These are phyloP conservation scores for Rhipidura dahli DNA, from an alignment of 2,113 vertebrate species.

Conservation along the genomic window DNA sequence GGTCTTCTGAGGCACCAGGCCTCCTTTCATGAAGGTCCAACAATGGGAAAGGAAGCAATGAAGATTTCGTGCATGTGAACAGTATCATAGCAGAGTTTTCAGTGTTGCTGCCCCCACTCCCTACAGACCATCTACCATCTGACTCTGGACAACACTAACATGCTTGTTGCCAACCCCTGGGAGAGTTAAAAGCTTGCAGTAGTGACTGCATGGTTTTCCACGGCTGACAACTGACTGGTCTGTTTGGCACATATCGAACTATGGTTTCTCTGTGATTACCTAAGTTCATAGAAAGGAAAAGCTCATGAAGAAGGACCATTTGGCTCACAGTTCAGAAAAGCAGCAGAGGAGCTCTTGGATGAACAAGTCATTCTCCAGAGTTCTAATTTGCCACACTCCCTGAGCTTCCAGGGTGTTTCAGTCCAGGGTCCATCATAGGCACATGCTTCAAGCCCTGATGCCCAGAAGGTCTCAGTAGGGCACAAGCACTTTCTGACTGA, in stretches of 20 bases:
- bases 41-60: not conserved
- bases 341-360: not conserved
- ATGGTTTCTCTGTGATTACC: not conserved
- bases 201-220: not conserved
- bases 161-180: not conserved
- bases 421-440: not conserved
- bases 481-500: not conserved
- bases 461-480: not conserved
- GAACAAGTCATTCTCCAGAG: not conserved
- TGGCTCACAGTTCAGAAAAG: not conserved
- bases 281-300: not conserved
- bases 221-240: not conserved
- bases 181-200: not conserved
- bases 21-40: not conserved
- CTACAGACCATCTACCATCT: not conserved
- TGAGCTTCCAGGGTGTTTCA: not conserved
- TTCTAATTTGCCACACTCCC: not conserved
- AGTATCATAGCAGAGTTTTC: not conserved
- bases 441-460: not conserved
- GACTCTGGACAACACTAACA: not conserved
- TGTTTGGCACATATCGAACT: not conserved
- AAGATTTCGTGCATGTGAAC: not conserved
- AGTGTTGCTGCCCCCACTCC: not conserved
- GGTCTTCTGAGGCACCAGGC: not conserved
- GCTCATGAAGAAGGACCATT: not conserved